Conservation (phyloP, 2,113 vertebrate species). For the Macrotis lagotis region DNA sequence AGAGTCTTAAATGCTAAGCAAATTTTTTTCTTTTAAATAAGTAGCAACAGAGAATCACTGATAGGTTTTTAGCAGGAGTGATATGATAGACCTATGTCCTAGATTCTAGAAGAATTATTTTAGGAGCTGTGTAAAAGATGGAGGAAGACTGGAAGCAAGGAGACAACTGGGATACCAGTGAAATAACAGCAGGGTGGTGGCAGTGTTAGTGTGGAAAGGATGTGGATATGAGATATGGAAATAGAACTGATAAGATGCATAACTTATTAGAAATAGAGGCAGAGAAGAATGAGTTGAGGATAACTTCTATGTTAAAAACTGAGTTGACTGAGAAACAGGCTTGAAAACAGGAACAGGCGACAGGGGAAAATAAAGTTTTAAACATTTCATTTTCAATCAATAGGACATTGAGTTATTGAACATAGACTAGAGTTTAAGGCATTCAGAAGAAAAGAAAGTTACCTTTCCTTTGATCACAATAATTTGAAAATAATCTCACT, state of each 20-base stretch:
- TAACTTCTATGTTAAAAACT: background rate
- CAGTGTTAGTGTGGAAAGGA: background rate
- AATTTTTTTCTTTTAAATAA: background rate
- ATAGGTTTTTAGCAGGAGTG: background rate
- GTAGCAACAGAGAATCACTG: background rate
- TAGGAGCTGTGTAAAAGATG: background rate
- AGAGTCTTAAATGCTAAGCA: background rate
- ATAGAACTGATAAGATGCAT: background rate
- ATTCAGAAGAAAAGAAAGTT: background rate
- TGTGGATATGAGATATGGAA: background rate
- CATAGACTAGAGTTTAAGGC: background rate
- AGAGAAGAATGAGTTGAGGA: background rate
- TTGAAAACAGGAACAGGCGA: background rate
- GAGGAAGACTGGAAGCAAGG: background rate
- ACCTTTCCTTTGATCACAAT: background rate
- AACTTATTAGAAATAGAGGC: background rate
- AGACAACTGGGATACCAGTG: too few species aligned
- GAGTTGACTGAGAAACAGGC: background rate
- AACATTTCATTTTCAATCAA: background rate
- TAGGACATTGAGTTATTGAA: background rate
- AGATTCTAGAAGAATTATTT: background rate
- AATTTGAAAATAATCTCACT: background rate
- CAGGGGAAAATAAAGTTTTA: background rate
- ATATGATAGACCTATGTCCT: background rate
- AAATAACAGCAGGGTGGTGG: background rate